Percentiles rank a stretch among this genome's conserved stretches.
These are phyloP conservation scores for Corythucha ciliata DNA, from an alignment of 2,888 invertebrate species.

Conservation along the genomic window DNA sequence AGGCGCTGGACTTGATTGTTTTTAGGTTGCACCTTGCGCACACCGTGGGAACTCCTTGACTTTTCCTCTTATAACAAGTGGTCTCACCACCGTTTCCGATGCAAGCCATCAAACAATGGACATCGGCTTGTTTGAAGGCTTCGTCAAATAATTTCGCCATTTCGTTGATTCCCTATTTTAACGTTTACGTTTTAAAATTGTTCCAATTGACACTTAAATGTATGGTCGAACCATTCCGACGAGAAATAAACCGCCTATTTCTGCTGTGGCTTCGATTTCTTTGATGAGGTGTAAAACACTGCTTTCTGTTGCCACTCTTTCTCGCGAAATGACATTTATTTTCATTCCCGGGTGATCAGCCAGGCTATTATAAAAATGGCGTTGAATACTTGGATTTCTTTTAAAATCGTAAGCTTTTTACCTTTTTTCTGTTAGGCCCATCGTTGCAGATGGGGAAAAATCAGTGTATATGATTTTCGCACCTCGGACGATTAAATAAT, in stretches of 20 bases:
- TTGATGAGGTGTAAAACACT: background rate
- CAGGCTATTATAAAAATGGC: no score
- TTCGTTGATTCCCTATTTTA: constrained; percentile 16
- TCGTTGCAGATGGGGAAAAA: no score
- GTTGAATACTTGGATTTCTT: no score
- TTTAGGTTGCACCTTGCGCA: constrained; percentile 11
- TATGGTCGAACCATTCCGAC: background rate
- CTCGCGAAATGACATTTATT: background rate
- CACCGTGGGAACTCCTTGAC: constrained; percentile 11
- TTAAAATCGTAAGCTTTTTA: no score
- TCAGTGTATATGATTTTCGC: no score
- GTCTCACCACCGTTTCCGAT: constrained; percentile 18
- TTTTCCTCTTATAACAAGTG: constrained; percentile 16
- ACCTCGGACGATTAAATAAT: no score
- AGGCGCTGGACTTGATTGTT: no score
- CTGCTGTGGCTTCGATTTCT: background rate
- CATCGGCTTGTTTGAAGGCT: background rate
- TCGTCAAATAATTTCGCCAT: constrained; percentile 11
- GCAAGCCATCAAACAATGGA: constrained; percentile 13
- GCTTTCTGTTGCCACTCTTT: background rate
- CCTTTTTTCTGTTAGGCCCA: no score
- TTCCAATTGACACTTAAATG: background rate
- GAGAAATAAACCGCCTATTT: background rate
- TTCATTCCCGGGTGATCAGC: background rate
- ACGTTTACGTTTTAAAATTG: background rate